These are phyloP conservation scores for Aleiodes sp. DNA, from an alignment of 1,140 invertebrate genomes.

Conservation along the genomic window DNA sequence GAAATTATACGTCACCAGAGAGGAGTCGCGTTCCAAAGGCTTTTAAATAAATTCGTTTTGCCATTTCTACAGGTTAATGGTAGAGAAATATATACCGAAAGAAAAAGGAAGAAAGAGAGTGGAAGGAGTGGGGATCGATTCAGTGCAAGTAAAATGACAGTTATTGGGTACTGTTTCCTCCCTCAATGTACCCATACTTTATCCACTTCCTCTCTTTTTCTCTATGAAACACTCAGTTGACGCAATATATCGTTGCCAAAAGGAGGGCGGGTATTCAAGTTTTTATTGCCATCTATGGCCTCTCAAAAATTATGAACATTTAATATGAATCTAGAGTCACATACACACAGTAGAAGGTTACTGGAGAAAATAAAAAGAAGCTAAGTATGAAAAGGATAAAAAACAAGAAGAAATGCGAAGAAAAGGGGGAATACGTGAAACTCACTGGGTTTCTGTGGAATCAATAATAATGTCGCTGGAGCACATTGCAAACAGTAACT, in stretches of 20 bases:
- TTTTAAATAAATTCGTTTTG: slow-evolving; percentile 27
- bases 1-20: slow-evolving; percentile 21
- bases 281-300: slow-evolving; percentile 1
- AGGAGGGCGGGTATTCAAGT: neutral
- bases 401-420: neutral
- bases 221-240: neutral
- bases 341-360: no score
- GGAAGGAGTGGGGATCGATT: neutral
- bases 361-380: neutral
- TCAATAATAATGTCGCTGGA: slow-evolving; percentile 30
- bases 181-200: neutral
- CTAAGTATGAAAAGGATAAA: neutral
- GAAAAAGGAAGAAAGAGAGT: neutral
- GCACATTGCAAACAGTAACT: slow-evolving; percentile 32
- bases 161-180: slow-evolving; percentile 23
- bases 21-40: slow-evolving; percentile 18
- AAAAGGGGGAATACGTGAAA: neutral
- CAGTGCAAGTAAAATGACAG: slow-evolving; percentile 22
- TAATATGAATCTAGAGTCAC: neutral
- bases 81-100: neutral
- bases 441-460: neutral
- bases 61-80: slow-evolving; percentile 15
- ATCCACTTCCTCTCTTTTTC: neutral
- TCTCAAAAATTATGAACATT: neutral
- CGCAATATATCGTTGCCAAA: slow-evolving; percentile 12